Evolutionary conservation across 2,888 invertebrate genomes (phyloP).

Genomic region (Andrena haemorrhoa): DNA sequence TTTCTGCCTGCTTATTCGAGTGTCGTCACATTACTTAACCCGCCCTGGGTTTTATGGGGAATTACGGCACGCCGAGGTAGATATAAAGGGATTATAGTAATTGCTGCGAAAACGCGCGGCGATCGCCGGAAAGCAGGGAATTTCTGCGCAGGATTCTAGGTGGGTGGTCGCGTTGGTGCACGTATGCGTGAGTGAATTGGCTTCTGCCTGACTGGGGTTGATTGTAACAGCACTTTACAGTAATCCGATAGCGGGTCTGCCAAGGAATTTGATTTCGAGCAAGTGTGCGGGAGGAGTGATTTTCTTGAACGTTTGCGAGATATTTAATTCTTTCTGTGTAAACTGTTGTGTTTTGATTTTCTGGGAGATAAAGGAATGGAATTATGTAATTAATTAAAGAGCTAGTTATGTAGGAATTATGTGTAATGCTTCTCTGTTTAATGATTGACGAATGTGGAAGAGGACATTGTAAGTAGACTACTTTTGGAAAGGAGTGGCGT

Average conservation of each 20-base stretch:
- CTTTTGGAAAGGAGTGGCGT: no score
- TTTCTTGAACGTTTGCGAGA: background rate
- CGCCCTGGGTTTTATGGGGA: background rate
- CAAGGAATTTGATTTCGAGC: slow-evolving; percentile 13
- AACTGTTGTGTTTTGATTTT: no score
- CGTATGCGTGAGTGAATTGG: background rate
- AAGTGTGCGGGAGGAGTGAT: slow-evolving; percentile 19
- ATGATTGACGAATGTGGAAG: no score
- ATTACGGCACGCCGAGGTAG: background rate
- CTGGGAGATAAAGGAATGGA: no score
- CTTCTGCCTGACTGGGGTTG: slow-evolving; percentile 11
- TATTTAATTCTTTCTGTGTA: background rate
- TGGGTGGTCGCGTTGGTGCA: background rate
- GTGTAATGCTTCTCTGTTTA: no score
- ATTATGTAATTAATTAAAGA: no score
- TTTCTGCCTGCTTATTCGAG: background rate
- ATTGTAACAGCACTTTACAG: slow-evolving; percentile 17
- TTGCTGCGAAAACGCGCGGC: slow-evolving; percentile 10
- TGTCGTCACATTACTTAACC: background rate
- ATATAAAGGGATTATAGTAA: slow-evolving; percentile 5
- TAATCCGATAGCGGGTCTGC: background rate
- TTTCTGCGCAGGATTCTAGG: background rate
- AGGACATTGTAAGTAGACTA: no score
- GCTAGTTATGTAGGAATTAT: no score
- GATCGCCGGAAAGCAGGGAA: slow-evolving; percentile 11